Base-by-base conservation (phyloP, 2,888 invertebrate genomes). In the Pasiphila rectangulata region DNA sequence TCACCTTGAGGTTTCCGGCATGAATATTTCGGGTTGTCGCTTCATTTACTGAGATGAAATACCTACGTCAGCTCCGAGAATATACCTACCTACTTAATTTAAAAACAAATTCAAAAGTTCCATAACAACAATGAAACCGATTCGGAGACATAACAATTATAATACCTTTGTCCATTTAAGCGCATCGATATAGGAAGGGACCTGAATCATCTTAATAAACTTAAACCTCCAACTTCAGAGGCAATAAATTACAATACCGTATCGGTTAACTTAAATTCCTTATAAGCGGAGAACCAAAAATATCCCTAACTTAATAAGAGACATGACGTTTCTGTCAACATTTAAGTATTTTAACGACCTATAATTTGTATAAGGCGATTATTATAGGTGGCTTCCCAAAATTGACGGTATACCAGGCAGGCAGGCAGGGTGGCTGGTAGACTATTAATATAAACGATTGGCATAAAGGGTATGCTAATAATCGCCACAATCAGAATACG, bases 391-490 rank as follows among this genome's bases (percentile, higher is more conserved):
- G 47, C 47, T 53, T 54, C 55, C 44, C 52, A 57, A 53, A 55
- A 51, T n/a, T 42, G 40, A 10, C 25, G n/a, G 44, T 45, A 35
- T 46, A 47, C 47, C 21, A 21, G 21, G 21, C 41, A 24, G 37
- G 21, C 41, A 24, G 37, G 57, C 37, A 55, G 57, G 54, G 57
- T 46, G 46, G 27, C 43, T 21, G 19, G 48, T 34, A 36, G 29
- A 24, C 61, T 61, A 67, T 68, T 68, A 64, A 74, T 75, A 67
- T 68, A 70, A 74, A 69, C 64, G 66, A 65, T 68, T 61, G 62
- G 58, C 72, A 57, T 69, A 73, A 75, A 78, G 79, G 79, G 75
- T 69, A 76, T 70, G 68, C 69, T 81, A 82, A 79, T 80, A 78
- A 74, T 61, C 54, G 46, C 81, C 79, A 54, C 21, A 75, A 69